These are phyloP conservation scores for Bubalus kerabau DNA, from an alignment of 2,113 vertebrate genomes.

Conservation along the genomic window DNA sequence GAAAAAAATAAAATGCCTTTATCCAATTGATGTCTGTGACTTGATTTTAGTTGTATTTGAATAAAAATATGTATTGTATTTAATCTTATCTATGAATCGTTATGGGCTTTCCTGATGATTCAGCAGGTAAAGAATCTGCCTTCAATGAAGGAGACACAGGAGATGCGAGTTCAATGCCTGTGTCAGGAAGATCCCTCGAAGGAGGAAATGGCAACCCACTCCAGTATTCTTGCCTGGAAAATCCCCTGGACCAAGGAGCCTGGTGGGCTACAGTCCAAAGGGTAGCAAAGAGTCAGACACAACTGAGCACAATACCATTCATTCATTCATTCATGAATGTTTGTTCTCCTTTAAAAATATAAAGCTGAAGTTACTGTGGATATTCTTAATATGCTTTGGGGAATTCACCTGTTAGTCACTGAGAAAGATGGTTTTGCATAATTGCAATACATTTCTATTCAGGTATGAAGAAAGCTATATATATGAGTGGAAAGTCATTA, in stretches of 20 bases:
- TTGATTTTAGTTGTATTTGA: no score
- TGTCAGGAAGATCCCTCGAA: neutral
- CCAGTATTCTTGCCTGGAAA: neutral
- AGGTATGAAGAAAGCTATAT: neutral
- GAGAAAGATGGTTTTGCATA: neutral
- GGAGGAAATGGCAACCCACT: neutral
- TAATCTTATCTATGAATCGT: neutral
- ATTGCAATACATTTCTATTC: neutral
- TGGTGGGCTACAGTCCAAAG: neutral
- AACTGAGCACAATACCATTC: neutral
- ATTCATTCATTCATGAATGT: neutral
- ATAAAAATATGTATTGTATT: no score
- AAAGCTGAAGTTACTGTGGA: neutral
- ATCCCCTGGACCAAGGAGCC: neutral
- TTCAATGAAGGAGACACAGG: neutral
- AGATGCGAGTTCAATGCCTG: neutral
- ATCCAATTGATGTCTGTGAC: no score
- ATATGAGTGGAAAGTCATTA: neutral
- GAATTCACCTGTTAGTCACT: neutral
- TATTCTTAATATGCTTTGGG: neutral
- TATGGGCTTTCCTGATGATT: neutral
- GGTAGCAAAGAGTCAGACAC: neutral
- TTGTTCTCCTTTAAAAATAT: neutral
- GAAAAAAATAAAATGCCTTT: neutral
- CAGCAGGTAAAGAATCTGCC: neutral